Conservation (phyloP, 1,140 invertebrate genomes). For the Lepidostoma basale region DNA sequence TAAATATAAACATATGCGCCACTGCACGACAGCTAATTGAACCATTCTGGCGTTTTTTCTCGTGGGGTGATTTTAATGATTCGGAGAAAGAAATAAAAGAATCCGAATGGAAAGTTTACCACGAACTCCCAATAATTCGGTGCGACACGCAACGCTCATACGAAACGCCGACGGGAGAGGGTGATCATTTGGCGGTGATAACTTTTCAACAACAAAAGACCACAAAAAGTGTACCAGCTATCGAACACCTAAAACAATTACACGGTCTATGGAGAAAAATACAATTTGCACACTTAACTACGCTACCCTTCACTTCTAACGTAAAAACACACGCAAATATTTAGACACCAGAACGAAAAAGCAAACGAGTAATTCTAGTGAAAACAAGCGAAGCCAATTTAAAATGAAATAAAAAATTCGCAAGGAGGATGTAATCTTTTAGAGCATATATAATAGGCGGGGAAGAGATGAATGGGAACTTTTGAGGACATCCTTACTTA, state of each 20-base stretch:
- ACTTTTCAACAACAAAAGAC: too few species aligned
- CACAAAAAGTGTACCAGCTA: too few species aligned
- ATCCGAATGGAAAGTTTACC: conserved; percentile 4
- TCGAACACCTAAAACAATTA: background rate
- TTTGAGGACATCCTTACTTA: background rate
- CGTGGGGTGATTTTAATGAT: conserved; percentile 8
- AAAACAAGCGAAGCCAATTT: background rate
- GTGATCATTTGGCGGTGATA: background rate
- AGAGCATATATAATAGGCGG: background rate
- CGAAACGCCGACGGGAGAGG: background rate
- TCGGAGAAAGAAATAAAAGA: conserved; percentile 15
- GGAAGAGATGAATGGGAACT: background rate
- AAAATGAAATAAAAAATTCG: background rate
- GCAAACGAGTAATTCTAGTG: background rate
- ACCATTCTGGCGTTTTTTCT: background rate
- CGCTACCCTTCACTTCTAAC: conserved; percentile 5
- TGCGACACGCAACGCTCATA: background rate
- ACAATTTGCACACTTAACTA: conserved; percentile 19
- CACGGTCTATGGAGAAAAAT: conserved; percentile 13
- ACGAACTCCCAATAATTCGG: background rate
- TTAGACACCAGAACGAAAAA: background rate
- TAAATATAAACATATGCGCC: too few species aligned
- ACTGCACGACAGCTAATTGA: too few species aligned
- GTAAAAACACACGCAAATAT: conserved; percentile 3
- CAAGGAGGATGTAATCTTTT: background rate